phyloP scores from a whole-genome alignment of 2,888 invertebrate species.

The Drosophila paracracens region DNA sequence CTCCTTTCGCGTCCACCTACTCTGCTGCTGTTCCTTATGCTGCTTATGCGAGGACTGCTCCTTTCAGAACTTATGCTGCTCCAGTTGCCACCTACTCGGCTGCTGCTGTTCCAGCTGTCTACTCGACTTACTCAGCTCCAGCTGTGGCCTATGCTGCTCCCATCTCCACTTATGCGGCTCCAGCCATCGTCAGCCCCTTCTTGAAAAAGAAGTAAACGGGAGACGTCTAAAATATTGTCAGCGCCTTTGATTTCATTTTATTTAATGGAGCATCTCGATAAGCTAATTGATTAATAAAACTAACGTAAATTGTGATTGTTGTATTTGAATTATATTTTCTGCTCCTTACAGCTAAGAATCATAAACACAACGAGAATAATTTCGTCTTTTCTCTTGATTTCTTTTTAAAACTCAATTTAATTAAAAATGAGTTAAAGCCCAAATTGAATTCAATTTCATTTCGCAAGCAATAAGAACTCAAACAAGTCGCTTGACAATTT shows the following conservation, averaged over 20 bases:
- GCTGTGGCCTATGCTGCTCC: constrained; percentile 41
- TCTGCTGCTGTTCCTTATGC: constrained; percentile 32
- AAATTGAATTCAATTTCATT: constrained; percentile 13
- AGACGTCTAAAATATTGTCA: not conserved
- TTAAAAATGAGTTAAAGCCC: not conserved
- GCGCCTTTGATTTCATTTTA: not conserved
- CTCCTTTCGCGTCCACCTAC: constrained; percentile 31
- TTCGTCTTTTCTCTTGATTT: not conserved
- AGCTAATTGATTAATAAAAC: not conserved
- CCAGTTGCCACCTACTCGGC: constrained; percentile 23
- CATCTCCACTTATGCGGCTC: constrained; percentile 51
- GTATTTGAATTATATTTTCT: not conserved
- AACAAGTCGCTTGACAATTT: not conserved
- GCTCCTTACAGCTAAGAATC: not conserved
- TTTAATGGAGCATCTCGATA: not conserved
- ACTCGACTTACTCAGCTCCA: constrained; percentile 34
- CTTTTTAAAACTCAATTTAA: not conserved
- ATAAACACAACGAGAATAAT: not conserved
- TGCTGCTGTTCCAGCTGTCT: constrained; percentile 18
- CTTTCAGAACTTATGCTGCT: constrained; percentile 28
- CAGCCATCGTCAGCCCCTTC: constrained; percentile 49
- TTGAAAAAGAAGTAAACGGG: constrained; percentile 50
- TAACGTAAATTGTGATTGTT: not conserved
- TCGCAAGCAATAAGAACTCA: not conserved
- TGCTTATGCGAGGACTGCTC: constrained; percentile 31